Evolutionary conservation across 2,797 vertebrate species (phyloP).

Genomic region (Leptoclinus maculatus): DNA sequence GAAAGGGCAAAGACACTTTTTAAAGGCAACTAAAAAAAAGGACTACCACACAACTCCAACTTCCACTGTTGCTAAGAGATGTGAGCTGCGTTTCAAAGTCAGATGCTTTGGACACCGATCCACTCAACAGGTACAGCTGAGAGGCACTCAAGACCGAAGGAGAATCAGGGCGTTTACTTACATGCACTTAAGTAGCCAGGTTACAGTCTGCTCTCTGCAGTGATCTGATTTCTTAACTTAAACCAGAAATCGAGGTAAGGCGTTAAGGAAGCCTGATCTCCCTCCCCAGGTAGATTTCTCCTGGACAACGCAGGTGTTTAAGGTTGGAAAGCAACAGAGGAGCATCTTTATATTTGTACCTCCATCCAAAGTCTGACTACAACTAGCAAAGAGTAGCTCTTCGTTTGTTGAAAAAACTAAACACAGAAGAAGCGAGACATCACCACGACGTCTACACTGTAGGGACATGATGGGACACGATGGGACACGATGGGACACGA

Average conservation of each 20-base stretch:
- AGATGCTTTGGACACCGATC: background rate
- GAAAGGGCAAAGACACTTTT: too few relatives aligned
- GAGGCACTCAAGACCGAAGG: background rate
- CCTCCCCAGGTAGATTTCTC: background rate
- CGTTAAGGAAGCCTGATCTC: background rate
- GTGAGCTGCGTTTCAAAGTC: conserved; percentile 6
- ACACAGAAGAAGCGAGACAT: background rate
- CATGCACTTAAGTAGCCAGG: background rate
- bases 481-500: too few relatives aligned
- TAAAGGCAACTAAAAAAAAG: too few relatives aligned
- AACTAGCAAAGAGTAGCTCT: background rate
- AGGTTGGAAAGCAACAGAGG: background rate
- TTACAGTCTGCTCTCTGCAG: background rate
- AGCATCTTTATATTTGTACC: background rate
- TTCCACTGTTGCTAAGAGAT: background rate
- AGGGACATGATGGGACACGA: too few relatives aligned
- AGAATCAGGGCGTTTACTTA: background rate
- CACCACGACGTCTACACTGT: background rate
- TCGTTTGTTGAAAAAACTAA: background rate
- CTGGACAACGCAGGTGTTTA: background rate
- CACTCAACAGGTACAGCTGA: background rate
- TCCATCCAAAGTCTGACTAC: background rate
- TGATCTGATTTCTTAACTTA: background rate
- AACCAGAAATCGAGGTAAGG: background rate
- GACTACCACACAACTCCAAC: background rate